phyloP scores from a whole-genome alignment of 2,888 invertebrate genomes.

The Agriotes lineatus region DNA sequence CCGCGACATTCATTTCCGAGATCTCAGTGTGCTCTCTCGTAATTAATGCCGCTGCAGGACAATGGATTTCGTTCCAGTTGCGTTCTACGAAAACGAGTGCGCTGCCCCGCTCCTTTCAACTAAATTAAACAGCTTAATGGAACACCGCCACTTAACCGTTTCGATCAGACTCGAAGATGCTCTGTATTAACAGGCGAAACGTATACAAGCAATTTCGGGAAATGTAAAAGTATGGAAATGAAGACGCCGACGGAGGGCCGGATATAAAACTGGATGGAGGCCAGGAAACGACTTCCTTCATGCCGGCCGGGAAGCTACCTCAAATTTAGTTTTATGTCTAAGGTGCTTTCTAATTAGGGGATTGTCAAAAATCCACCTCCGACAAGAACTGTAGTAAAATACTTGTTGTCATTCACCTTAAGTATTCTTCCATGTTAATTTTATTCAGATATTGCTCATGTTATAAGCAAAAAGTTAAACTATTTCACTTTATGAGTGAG shows the following conservation, averaged over 20 bases:
- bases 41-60: constrained; percentile 62
- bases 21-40: constrained; percentile 56
- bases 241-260: background rate
- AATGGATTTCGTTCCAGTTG: constrained; percentile 55
- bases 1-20: constrained; percentile 63
- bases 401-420: no score
- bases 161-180: background rate
- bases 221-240: background rate
- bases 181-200: background rate
- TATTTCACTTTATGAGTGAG: no score
- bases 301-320: no score
- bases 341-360: no score
- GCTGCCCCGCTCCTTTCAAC: constrained; percentile 23
- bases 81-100: constrained; percentile 34
- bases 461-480: no score
- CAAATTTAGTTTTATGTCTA: no score
- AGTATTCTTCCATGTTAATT: no score
- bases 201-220: background rate
- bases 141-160: background rate
- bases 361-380: no score
- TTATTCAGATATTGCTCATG: no score
- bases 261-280: background rate
- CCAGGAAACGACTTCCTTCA: no score
- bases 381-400: no score
- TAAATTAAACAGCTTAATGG: constrained; percentile 27